Percentiles rank a stretch among this genome's conserved stretches.
These are phyloP conservation scores for Hippotragus niger DNA, from an alignment of 2,113 vertebrate species.

Conservation along the genomic window DNA sequence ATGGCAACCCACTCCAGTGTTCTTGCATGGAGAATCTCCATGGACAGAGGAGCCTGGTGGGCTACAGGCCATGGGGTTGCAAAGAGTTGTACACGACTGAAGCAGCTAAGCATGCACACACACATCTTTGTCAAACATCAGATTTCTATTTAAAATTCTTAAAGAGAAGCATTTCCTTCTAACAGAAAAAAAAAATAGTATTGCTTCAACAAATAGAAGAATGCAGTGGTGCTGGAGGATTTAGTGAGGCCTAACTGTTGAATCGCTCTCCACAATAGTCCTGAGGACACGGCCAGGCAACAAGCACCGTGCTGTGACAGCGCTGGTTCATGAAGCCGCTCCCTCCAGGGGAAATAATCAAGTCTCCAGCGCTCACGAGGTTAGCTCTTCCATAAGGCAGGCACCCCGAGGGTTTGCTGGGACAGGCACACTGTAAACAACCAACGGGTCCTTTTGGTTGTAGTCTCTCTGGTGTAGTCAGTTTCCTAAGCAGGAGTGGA, in stretches of 20 bases:
- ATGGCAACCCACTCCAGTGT: neutral
- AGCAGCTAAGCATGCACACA: neutral
- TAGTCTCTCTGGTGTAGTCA: neutral
- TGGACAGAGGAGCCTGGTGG: neutral
- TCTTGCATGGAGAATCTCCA: neutral
- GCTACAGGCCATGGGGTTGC: neutral
- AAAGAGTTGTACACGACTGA: accelerated
- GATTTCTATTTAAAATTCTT: neutral
- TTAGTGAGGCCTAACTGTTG: neutral
- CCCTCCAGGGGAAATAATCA: neutral
- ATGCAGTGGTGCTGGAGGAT: neutral
- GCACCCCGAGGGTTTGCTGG: neutral
- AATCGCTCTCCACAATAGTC: neutral
- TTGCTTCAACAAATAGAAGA: neutral
- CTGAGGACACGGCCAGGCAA: accelerated
- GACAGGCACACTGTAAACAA: no score
- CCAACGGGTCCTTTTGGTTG: neutral
- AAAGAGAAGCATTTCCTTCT: neutral
- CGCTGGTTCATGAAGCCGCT: neutral
- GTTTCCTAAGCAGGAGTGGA: neutral
- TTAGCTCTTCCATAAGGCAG: neutral
- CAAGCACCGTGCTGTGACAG: no score
- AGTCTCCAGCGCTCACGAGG: neutral
- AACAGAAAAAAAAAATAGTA: neutral
- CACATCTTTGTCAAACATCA: neutral